Conservation (phyloP, 2,797 vertebrate genomes). For the Neomorphus geoffroyi region DNA sequence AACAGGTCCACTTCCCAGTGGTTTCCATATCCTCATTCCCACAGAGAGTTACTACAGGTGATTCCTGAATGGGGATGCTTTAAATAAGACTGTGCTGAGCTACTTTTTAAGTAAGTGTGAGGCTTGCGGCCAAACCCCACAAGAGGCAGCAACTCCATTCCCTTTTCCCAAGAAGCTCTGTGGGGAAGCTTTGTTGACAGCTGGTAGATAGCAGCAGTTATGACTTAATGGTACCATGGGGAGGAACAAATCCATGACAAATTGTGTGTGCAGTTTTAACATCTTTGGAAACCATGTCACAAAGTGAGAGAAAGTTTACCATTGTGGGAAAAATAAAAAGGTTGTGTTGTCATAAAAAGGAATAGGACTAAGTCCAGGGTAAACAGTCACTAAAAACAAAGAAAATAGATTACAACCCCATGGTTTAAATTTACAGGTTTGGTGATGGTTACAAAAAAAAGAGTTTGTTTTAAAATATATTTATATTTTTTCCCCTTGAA, state of each 20-base stretch:
- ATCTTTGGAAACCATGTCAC: background rate
- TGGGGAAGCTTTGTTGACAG: background rate
- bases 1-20: background rate
- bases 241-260: background rate
- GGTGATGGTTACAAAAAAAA: rapidly evolving
- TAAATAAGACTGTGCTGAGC: background rate
- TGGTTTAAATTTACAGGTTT: background rate
- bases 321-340: background rate
- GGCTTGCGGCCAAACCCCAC: background rate
- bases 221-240: background rate
- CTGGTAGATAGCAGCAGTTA: background rate
- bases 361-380: background rate
- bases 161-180: background rate
- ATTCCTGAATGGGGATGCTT: background rate
- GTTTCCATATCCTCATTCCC: background rate
- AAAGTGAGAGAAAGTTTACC: background rate
- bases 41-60: background rate
- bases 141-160: background rate
- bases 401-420: background rate
- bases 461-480: background rate
- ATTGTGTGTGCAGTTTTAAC: background rate
- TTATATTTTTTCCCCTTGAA: background rate
- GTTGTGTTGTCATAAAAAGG: background rate
- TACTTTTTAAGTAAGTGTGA: background rate
- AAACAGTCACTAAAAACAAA: background rate